phyloP scores from a whole-genome alignment of 2,113 vertebrate species.

The Nibea albiflora region DNA sequence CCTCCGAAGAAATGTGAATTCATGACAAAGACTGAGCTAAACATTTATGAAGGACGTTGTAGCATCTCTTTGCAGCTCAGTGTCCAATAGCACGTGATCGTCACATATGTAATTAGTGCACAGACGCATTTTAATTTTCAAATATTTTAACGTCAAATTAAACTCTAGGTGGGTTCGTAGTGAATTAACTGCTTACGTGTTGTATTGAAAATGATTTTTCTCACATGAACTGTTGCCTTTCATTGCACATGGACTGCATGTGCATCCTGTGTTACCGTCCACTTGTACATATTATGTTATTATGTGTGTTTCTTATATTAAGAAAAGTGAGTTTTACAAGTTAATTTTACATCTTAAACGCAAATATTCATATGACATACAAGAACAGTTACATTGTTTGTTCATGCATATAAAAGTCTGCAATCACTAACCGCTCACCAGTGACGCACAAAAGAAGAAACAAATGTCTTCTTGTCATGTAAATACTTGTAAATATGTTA shows the following conservation, averaged over 20 bases:
- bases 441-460: not conserved
- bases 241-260: not conserved
- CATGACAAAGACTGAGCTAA: not conserved
- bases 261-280: conserved; percentile 19
- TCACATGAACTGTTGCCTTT: not conserved
- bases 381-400: not conserved
- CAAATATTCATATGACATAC: too few species aligned
- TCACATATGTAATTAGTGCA: not conserved
- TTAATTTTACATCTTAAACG: too few species aligned
- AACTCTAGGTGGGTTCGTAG: not conserved
- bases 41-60: not conserved
- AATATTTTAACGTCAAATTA: not conserved
- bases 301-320: conserved; percentile 83
- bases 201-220: not conserved
- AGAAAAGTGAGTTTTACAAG: conserved; percentile 65
- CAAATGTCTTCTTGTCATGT: conserved; percentile 28
- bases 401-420: not conserved
- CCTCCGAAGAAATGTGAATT: not conserved
- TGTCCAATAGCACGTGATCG: not conserved
- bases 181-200: not conserved
- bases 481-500: conserved; percentile 64
- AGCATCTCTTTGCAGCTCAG: not conserved
- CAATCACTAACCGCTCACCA: not conserved
- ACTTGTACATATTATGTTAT: conserved; percentile 36
- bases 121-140: not conserved